Evolutionary conservation across 2,113 vertebrate genomes (phyloP), one percentile per base, ranked within the genome.

Genomic region (Nothoprocta pentlandii): DNA sequence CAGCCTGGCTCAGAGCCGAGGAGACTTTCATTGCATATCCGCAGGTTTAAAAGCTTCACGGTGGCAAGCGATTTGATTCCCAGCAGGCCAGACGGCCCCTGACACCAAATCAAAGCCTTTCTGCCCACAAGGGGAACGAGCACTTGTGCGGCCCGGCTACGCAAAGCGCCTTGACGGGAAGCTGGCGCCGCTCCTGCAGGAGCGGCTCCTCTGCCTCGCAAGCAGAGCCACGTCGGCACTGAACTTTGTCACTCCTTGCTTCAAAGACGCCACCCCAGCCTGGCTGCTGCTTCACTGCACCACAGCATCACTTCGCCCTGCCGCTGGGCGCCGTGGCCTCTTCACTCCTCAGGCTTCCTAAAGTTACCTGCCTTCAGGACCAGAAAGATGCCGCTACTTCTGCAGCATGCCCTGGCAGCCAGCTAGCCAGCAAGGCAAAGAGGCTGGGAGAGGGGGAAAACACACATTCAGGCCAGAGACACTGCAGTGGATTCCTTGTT

Each of bases 21-120:
- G 32, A 94, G 66, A 85, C n/a, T 25, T 70, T 76, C 42, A 91
- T 75, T 71, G 91, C 28, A 10, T 26, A 81, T 67, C 70, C 67
- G 87, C 49, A 67, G 54, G 34, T 78, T 70, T 25, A 61, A 89
- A 90, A 77, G 39, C 66, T 93, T 92, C 82, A 91, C 83, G 81
- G 66, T 68, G 58, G 20, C 32, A 80, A 76, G 58, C 26, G n/a
- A 56, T 62, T 87, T 91, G 64, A 56, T 20, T 90, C 10, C 1
- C 61, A 68, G 75, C 28, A 70, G 59, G 41, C n/a, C 85, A 92
- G 28, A 91, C 51, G 41, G 54, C 30, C 41, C 49, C 32, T 3
- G n/a, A 41, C 12, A 94, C 41, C 26, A 84, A 73, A 64, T 80
- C 74, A 53, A 5, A 59, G 39, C 47, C 59, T 80, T 79, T 67